Evolutionary conservation across 2,113 vertebrate species (phyloP).

Genomic region (Pelodiscus sinensis): DNA sequence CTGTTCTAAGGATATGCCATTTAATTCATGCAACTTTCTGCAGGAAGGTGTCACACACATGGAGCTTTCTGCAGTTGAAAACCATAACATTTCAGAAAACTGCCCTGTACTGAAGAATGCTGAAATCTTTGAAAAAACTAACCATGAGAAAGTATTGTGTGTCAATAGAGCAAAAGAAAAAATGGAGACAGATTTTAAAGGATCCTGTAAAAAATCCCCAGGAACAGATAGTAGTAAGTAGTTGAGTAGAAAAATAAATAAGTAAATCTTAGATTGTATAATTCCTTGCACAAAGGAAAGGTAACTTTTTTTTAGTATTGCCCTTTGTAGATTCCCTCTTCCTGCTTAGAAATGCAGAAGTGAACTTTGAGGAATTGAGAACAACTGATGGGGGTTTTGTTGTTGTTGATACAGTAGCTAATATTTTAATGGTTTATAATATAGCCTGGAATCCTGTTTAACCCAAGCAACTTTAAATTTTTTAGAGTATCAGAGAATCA

Average conservation of each 20-base stretch:
- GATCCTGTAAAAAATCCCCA: background rate
- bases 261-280: background rate
- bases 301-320: background rate
- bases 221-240: slow-evolving; percentile 67
- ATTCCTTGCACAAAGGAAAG: background rate
- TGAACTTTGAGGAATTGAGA: background rate
- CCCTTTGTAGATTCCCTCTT: background rate
- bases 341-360: background rate
- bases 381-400: background rate
- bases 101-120: background rate
- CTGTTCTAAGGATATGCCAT: slow-evolving; percentile 8
- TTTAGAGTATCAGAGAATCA: background rate
- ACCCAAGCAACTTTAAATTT: background rate
- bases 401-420: background rate
- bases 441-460: background rate
- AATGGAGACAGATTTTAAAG: background rate
- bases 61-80: slow-evolving; percentile 2
- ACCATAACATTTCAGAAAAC: background rate
- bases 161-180: slow-evolving; percentile 39
- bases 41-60: background rate
- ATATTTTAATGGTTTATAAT: background rate
- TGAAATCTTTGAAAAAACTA: background rate
- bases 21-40: background rate
- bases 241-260: background rate
- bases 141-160: background rate